Percentiles rank a stretch among this genome's conserved stretches.
These are phyloP conservation scores for Apantesis nais DNA, from an alignment of 2,888 invertebrate genomes.

Conservation along the genomic window DNA sequence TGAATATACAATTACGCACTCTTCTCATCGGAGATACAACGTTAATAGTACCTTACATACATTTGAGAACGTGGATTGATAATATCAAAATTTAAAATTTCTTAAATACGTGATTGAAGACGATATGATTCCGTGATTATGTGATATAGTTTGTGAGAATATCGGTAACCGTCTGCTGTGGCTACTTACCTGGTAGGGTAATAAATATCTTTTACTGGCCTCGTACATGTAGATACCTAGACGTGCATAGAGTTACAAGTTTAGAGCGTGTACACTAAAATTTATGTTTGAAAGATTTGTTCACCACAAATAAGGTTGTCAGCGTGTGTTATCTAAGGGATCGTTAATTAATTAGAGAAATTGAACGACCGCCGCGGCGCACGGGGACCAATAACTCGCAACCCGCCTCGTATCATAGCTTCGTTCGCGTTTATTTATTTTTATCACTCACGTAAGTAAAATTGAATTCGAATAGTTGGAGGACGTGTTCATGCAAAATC, in stretches of 20 bases:
- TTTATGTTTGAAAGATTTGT: slow-evolving; percentile 85
- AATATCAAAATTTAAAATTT: slow-evolving; percentile 50
- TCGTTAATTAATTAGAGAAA: slow-evolving; percentile 86
- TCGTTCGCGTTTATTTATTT: slow-evolving; percentile 81
- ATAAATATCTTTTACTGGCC: slow-evolving; percentile 70
- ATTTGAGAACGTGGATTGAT: slow-evolving; percentile 57
- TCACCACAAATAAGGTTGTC: slow-evolving; percentile 85
- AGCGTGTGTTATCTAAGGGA: slow-evolving; percentile 83
- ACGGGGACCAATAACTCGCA: slow-evolving; percentile 84
- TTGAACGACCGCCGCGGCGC: slow-evolving; percentile 81
- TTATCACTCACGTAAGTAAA: slow-evolving; percentile 84
- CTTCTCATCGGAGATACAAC: slow-evolving; percentile 63
- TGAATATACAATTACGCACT: slow-evolving; percentile 70
- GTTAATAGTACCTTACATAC: slow-evolving; percentile 60
- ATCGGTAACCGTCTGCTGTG: slow-evolving; percentile 55
- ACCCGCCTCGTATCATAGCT: slow-evolving; percentile 84
- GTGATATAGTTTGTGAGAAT: slow-evolving; percentile 57
- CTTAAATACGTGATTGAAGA: slow-evolving; percentile 45
- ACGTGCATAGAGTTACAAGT: slow-evolving; percentile 81
- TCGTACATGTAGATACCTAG: slow-evolving; percentile 62
- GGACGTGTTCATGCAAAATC: slow-evolving; percentile 62
- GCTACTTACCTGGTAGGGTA: slow-evolving; percentile 51
- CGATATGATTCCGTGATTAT: slow-evolving; percentile 45
- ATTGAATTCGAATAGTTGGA: slow-evolving; percentile 77
- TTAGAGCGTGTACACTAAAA: slow-evolving; percentile 82